phyloP scores from a whole-genome alignment of 2,113 vertebrate genomes.

The Cyprinodon variegatus region DNA sequence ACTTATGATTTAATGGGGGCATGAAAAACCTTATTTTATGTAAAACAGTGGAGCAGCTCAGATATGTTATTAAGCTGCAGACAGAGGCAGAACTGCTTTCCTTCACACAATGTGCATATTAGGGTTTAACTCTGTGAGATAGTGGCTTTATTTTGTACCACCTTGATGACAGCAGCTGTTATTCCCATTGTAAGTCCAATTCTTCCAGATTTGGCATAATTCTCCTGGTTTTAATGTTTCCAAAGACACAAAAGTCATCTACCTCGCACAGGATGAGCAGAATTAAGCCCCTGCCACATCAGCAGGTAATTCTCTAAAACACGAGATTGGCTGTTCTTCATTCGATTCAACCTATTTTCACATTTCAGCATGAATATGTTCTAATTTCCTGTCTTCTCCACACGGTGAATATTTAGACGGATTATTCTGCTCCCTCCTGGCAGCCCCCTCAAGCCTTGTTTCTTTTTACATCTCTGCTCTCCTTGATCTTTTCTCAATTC shows the following conservation, averaged over 20 bases:
- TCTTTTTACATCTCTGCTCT: slow-evolving; percentile 45
- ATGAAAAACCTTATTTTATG: neutral
- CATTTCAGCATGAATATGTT: slow-evolving; percentile 31
- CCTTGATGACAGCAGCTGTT: slow-evolving; percentile 4
- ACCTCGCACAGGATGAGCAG: slow-evolving; percentile 25
- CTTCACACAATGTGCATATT: slow-evolving; percentile 10
- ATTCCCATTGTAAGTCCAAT: neutral
- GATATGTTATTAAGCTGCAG: neutral
- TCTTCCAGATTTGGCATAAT: neutral
- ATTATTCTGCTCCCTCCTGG: slow-evolving; percentile 41
- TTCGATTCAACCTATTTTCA: slow-evolving; percentile 40
- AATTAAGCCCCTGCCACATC: slow-evolving; percentile 22
- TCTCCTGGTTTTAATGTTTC: slow-evolving; percentile 20
- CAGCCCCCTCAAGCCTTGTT: slow-evolving; percentile 41
- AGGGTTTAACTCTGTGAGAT: neutral
- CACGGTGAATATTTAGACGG: slow-evolving; percentile 12
- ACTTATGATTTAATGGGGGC: too few relatives aligned
- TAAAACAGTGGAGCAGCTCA: neutral
- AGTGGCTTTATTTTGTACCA: slow-evolving; percentile 5
- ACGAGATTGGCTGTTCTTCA: slow-evolving; percentile 25
- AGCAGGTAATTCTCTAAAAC: slow-evolving; percentile 43
- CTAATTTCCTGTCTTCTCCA: slow-evolving; percentile 26
- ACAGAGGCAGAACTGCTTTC: neutral
- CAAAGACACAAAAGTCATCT: slow-evolving; percentile 18
- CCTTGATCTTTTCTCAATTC: slow-evolving; percentile 43